These are phyloP conservation scores for Ochropleura leucogaster DNA, from an alignment of 2,888 invertebrate genomes.

Conservation along the genomic window DNA sequence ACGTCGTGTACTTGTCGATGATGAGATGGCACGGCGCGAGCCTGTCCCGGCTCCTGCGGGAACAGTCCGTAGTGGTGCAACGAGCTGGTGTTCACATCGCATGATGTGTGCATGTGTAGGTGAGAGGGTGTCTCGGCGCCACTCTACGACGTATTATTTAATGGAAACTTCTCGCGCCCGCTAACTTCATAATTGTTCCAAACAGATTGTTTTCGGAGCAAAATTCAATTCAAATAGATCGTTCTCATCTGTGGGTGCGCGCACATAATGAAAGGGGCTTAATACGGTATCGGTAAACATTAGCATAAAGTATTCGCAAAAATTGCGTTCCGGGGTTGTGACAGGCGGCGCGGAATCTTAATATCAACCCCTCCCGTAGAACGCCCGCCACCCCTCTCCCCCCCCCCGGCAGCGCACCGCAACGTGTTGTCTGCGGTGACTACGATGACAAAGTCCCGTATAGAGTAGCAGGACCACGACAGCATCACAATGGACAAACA, in stretches of 20 bases:
- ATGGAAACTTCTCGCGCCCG: constrained; percentile 75
- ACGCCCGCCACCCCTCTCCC: constrained; percentile 22
- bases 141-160: constrained; percentile 73
- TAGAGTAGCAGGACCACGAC: constrained; percentile 15
- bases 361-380: constrained; percentile 67
- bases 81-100: not conserved
- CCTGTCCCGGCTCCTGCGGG: not conserved
- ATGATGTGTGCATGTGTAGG: not conserved
- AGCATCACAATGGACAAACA: not conserved
- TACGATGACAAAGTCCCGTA: not conserved
- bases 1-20: not conserved
- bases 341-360: constrained; percentile 77
- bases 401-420: constrained; percentile 13
- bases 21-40: not conserved
- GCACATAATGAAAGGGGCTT: constrained; percentile 80
- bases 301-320: constrained; percentile 84
- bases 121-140: not conserved
- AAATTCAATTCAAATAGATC: constrained; percentile 82
- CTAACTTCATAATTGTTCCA: constrained; percentile 81
- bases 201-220: constrained; percentile 83
- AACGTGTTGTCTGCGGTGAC: constrained; percentile 17
- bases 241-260: constrained; percentile 64
- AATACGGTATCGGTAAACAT: constrained; percentile 82
- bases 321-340: constrained; percentile 77
- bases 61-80: not conserved